Conservation (phyloP, 2,888 invertebrate species). For the Stegophylla sp. region DNA sequence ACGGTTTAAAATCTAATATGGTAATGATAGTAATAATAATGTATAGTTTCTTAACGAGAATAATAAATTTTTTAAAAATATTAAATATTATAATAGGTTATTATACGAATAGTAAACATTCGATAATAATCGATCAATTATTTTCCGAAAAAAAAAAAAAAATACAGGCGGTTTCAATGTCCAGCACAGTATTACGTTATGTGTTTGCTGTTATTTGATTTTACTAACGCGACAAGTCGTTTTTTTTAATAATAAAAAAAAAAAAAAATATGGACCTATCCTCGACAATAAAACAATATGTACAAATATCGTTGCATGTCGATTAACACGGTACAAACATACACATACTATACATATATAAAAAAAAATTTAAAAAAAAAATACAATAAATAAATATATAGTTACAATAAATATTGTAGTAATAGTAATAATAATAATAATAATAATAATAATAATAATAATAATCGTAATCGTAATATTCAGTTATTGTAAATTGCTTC, state of each 20-base stretch:
- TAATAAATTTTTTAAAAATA: slow-evolving; percentile 12
- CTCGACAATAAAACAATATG: slow-evolving; percentile 14
- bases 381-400: not conserved
- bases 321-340: not conserved
- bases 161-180: too few relatives aligned
- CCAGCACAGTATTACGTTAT: not conserved
- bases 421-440: not conserved
- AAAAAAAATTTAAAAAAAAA: not conserved
- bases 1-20: slow-evolving; percentile 27
- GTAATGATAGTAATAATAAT: slow-evolving; percentile 10
- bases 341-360: not conserved
- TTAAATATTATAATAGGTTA: not conserved
- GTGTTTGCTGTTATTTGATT: not conserved
- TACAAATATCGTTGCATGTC: slow-evolving; percentile 6
- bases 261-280: not conserved
- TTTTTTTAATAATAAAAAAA: not conserved
- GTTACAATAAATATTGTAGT: slow-evolving; percentile 12
- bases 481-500: slow-evolving; percentile 23
- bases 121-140: slow-evolving; percentile 14
- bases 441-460: slow-evolving; percentile 10
- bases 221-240: not conserved
- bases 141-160: too few relatives aligned
- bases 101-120: slow-evolving; percentile 18
- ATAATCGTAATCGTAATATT: slow-evolving; percentile 8
- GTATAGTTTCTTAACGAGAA: slow-evolving; percentile 29